Conservation (phyloP, 2,797 vertebrate species). For the Hephaestus fuliginosus region DNA sequence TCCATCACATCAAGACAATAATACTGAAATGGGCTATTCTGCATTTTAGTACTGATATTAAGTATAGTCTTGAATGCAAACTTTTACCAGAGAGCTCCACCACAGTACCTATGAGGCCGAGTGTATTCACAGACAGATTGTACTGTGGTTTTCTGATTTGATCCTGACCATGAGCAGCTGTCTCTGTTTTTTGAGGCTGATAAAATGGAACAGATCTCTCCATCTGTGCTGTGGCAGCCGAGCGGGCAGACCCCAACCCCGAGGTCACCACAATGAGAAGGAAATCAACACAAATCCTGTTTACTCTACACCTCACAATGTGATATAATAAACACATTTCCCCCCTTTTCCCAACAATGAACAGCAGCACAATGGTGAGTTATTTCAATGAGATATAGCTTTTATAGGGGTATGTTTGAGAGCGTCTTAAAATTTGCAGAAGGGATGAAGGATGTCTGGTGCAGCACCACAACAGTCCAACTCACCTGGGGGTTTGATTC, state of each 20-base stretch:
- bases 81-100: background rate
- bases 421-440: conserved; percentile 5
- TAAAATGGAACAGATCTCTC: conserved; percentile 65
- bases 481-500: conserved; percentile 14
- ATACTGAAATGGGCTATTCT: too few relatives aligned
- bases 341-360: conserved; percentile 69
- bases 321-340: conserved; percentile 88
- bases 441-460: background rate
- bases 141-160: conserved; percentile 15
- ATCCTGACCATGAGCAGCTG: conserved; percentile 53
- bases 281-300: conserved; percentile 91
- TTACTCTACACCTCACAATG: conserved; percentile 87
- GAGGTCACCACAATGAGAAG: conserved; percentile 86
- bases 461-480: background rate
- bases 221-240: conserved; percentile 63
- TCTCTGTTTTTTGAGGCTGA: conserved; percentile 52
- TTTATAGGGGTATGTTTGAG: conserved; percentile 25
- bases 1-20: too few relatives aligned
- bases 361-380: conserved; percentile 61
- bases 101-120: background rate
- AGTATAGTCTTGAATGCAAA: too few relatives aligned
- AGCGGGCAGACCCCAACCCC: conserved; percentile 55
- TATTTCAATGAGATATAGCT: conserved; percentile 30
- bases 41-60: too few relatives aligned
- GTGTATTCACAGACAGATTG: conserved; percentile 28